These are phyloP conservation scores for Axis porcinus DNA, from an alignment of 2,113 vertebrate genomes.

Conservation along the genomic window DNA sequence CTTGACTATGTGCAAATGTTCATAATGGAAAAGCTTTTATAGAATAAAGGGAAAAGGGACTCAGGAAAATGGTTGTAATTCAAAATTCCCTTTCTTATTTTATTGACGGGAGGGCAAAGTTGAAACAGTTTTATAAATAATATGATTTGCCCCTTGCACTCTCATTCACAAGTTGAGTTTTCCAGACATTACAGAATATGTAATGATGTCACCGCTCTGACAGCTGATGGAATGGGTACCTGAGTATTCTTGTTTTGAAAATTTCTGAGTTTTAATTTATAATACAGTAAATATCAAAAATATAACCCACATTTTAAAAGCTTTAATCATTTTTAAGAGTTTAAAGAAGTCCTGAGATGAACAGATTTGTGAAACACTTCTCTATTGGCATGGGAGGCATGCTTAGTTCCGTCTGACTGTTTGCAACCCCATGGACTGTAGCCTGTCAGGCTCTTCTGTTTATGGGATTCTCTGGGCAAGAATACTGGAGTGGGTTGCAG, in stretches of 20 bases:
- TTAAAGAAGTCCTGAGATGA: background rate
- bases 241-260: background rate
- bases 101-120: background rate
- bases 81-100: background rate
- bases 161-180: background rate
- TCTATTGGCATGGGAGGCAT: background rate
- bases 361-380: background rate
- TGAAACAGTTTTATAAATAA: background rate
- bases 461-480: background rate
- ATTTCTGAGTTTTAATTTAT: background rate
- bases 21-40: background rate
- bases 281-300: background rate
- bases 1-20: background rate
- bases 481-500: background rate
- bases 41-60: background rate
- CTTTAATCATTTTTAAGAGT: background rate
- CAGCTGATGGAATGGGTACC: background rate
- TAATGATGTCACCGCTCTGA: background rate
- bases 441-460: background rate
- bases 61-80: background rate
- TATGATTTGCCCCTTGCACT: background rate
- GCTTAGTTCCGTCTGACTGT: background rate
- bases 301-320: background rate
- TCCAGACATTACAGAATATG: background rate
- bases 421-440: background rate